Evolutionary conservation across 1,140 invertebrate genomes (phyloP).

Genomic region (Neuroterus valhalla): DNA sequence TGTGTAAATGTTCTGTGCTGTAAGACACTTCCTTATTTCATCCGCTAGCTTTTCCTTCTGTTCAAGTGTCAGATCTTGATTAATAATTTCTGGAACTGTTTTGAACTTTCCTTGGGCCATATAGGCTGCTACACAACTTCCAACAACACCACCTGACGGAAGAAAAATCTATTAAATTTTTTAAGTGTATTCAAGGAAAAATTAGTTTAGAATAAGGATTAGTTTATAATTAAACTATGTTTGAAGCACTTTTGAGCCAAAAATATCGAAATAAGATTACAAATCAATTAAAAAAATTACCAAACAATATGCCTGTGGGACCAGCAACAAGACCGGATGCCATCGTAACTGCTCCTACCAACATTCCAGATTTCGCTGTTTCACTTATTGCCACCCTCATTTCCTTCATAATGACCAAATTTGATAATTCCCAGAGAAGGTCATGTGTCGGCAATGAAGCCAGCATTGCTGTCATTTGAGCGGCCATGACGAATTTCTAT

Average conservation of each 20-base stretch:
- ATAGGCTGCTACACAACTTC: slow-evolving; percentile 21
- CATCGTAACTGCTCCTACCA: background rate
- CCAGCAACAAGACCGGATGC: slow-evolving; percentile 32
- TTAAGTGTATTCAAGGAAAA: no score
- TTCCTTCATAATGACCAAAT: slow-evolving; percentile 36
- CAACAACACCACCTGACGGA: slow-evolving; percentile 35
- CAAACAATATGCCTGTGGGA: slow-evolving; percentile 37
- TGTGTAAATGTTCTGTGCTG: slow-evolving; percentile 40
- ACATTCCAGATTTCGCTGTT: slow-evolving; percentile 32
- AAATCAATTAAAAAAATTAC: background rate
- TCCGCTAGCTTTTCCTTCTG: slow-evolving; percentile 43
- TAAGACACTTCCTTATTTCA: slow-evolving; percentile 38
- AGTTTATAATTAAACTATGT: no score
- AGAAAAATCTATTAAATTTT: no score
- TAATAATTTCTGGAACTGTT: slow-evolving; percentile 46
- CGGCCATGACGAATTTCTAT: slow-evolving; percentile 28
- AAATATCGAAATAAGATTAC: no score
- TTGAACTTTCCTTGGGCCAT: slow-evolving; percentile 41
- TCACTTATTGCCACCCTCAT: slow-evolving; percentile 35
- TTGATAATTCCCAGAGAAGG: slow-evolving; percentile 28
- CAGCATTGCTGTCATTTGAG: slow-evolving; percentile 13
- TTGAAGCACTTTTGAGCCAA: no score
- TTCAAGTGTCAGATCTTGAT: slow-evolving; percentile 33
- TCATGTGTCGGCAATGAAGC: slow-evolving; percentile 3
- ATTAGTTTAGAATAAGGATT: no score